These are phyloP conservation scores for Bagarius yarrelli DNA, from an alignment of 2,113 vertebrate species.

Conservation along the genomic window DNA sequence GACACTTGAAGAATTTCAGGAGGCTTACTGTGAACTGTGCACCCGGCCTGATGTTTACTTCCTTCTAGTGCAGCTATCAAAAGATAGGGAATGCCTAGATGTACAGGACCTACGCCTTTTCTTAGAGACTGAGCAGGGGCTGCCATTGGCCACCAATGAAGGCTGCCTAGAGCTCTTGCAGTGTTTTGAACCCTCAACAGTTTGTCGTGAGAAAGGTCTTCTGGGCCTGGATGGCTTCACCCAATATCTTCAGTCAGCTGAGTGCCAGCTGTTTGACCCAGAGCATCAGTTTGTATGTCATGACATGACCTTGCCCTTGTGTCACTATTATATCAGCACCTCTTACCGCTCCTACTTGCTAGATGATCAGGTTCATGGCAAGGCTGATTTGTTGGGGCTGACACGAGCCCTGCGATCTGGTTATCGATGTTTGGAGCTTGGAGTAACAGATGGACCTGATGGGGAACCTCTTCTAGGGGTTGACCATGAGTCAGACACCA, in stretches of 20 bases:
- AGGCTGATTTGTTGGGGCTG: slow-evolving; percentile 88
- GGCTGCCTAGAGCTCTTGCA: slow-evolving; percentile 90
- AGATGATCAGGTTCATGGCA: slow-evolving; percentile 89
- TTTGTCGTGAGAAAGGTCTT: slow-evolving; percentile 83
- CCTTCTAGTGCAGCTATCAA: slow-evolving; percentile 93
- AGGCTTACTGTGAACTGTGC: slow-evolving; percentile 92
- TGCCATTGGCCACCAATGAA: slow-evolving; percentile 83
- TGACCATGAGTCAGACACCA: slow-evolving; percentile 72
- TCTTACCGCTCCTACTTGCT: slow-evolving; percentile 94
- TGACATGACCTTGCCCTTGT: slow-evolving; percentile 93
- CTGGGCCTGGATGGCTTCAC: slow-evolving; percentile 94
- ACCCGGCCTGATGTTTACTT: slow-evolving; percentile 96
- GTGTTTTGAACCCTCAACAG: slow-evolving; percentile 86
- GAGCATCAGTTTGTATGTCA: slow-evolving; percentile 89
- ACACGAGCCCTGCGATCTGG: slow-evolving; percentile 86
- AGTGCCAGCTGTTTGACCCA: slow-evolving; percentile 94
- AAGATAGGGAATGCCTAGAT: slow-evolving; percentile 94
- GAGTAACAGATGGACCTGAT: slow-evolving; percentile 88
- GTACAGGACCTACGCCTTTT: slow-evolving; percentile 93
- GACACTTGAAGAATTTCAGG: slow-evolving; percentile 91
- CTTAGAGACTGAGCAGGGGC: slow-evolving; percentile 92
- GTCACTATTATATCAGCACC: slow-evolving; percentile 94
- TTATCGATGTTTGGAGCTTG: slow-evolving; percentile 91
- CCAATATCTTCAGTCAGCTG: slow-evolving; percentile 86
- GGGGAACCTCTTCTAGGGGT: slow-evolving; percentile 91